Conservation (phyloP, 2,113 vertebrate genomes). For the Nesogale talazaci region DNA sequence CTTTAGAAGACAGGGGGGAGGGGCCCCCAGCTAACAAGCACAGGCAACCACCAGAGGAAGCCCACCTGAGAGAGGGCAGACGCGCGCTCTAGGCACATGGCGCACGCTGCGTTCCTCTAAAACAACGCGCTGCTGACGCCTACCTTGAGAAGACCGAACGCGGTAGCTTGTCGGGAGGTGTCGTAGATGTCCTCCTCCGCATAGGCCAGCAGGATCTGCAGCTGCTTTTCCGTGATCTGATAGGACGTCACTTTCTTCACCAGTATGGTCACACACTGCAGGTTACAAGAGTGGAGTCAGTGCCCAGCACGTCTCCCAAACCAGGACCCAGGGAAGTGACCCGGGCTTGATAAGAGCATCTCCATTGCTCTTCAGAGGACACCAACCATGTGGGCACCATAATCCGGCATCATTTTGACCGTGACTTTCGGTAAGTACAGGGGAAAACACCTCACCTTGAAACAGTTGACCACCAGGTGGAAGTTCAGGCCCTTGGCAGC, state of each 20-base stretch:
- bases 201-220: conserved; percentile 96
- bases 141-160: conserved; percentile 97
- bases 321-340: background rate
- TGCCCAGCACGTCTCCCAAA: background rate
- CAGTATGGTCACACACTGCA: conserved; percentile 93
- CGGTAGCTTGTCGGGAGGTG: conserved; percentile 94
- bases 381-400: background rate
- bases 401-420: background rate
- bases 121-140: background rate
- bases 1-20: too few relatives aligned
- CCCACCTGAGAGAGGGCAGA: background rate
- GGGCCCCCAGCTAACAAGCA: too few relatives aligned
- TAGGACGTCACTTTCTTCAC: conserved; percentile 91
- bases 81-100: background rate
- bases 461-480: conserved; percentile 95
- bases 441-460: conserved; percentile 90
- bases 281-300: conserved; percentile 28
- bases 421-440: background rate
- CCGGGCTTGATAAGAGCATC: background rate
- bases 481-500: conserved; percentile 96
- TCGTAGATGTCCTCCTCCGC: conserved; percentile 99
- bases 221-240: conserved; percentile 91
- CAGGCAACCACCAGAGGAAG: too few relatives aligned
- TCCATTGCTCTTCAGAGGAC: background rate
- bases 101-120: background rate